phyloP scores from a whole-genome alignment of 2,888 invertebrate species.

The Pristionchus entomophagus region DNA sequence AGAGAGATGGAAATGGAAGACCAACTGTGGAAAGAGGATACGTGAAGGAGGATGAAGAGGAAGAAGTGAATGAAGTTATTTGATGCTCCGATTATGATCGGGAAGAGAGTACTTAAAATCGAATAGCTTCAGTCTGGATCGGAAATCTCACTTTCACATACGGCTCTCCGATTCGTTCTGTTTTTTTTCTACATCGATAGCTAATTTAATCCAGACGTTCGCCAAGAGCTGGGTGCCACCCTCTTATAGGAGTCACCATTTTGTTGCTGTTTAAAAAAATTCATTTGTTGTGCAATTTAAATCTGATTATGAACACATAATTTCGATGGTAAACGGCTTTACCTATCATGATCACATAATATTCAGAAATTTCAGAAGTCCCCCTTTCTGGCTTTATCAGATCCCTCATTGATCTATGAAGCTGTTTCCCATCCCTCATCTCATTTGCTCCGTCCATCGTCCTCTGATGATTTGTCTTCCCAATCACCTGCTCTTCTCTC shows the following conservation, averaged over 20 bases:
- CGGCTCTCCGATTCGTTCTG: too few species aligned
- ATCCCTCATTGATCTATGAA: neutral
- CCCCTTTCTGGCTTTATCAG: too few species aligned
- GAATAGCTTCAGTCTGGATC: neutral
- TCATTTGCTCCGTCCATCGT: neutral
- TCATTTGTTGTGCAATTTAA: neutral
- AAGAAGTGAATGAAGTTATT: conserved; percentile 30
- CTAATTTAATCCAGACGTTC: too few species aligned
- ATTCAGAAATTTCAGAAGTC: too few species aligned
- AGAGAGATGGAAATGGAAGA: conserved; percentile 17
- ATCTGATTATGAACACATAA: too few species aligned
- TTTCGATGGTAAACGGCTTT: too few species aligned
- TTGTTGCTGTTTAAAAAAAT: neutral
- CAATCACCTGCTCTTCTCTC: neutral
- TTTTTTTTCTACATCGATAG: too few species aligned
- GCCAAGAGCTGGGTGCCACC: too few species aligned
- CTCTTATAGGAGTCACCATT: too few species aligned
- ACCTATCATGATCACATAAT: too few species aligned
- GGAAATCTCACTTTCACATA: neutral
- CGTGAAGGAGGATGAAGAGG: conserved; percentile 8
- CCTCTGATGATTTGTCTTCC: neutral
- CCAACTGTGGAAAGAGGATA: conserved; percentile 40
- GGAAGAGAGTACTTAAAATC: neutral
- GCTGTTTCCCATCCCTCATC: neutral
- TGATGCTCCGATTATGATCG: conserved; percentile 26